phyloP scores from a whole-genome alignment of 2,113 vertebrate genomes.

The Candoia aspera region DNA sequence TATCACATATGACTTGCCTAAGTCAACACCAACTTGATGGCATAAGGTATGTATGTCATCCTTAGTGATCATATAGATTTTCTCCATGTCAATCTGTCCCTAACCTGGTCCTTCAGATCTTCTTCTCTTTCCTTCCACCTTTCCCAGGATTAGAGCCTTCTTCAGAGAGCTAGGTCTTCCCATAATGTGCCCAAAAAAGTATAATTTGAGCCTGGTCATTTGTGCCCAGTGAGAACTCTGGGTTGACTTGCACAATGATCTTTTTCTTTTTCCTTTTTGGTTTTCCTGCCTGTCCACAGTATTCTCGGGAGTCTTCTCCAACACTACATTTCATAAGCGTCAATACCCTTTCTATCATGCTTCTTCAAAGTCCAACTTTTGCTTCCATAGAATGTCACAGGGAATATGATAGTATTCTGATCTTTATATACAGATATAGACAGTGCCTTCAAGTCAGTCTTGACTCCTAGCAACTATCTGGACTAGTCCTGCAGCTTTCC shows the following conservation, averaged over 20 bases:
- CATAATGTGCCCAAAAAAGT: neutral
- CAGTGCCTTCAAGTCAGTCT: neutral
- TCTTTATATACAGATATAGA: neutral
- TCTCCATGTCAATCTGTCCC: neutral
- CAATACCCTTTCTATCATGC: neutral
- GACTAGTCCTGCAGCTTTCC: neutral
- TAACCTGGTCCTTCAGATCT: neutral
- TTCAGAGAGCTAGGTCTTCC: neutral
- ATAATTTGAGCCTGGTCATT: neutral
- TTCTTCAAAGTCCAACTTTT: neutral
- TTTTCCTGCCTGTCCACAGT: neutral
- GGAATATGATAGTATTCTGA: neutral
- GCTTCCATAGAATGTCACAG: neutral
- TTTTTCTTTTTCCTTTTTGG: too few species aligned
- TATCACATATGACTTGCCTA: neutral
- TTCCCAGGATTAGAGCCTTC: neutral
- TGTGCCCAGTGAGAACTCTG: neutral
- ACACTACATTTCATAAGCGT: neutral
- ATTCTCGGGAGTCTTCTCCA: neutral
- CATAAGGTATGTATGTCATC: neutral
- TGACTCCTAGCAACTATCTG: neutral
- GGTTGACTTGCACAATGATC: neutral
- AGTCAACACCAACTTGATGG: neutral
- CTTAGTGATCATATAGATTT: neutral
- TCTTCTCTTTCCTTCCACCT: neutral